Conservation (phyloP, 1,140 invertebrate genomes). For the Papilio polytes region DNA sequence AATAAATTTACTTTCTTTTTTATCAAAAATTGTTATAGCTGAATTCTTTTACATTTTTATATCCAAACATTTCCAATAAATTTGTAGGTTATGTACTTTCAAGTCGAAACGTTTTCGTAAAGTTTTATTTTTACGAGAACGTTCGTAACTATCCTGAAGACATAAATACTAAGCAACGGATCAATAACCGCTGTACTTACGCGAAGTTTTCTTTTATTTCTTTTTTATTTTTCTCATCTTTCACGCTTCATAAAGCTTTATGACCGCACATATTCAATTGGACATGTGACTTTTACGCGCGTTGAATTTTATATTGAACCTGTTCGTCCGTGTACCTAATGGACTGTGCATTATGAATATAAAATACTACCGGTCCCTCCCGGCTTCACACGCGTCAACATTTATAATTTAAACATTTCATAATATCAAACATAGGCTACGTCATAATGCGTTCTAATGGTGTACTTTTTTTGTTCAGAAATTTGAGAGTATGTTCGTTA, state of each 20-base stretch:
- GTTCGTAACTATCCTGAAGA: background rate
- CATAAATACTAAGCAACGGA: background rate
- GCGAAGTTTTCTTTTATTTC: constrained; percentile 23
- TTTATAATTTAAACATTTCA: background rate
- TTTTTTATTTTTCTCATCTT: constrained; percentile 17
- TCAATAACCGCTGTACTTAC: constrained; percentile 5
- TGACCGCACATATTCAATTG: constrained; percentile 17
- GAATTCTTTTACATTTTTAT: background rate
- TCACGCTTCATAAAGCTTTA: constrained; percentile 21
- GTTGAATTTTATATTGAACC: constrained; percentile 22
- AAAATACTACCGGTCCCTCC: background rate
- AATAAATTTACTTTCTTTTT: no score
- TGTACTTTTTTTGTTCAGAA: no score
- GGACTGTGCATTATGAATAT: constrained; percentile 12
- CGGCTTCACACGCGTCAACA: background rate
- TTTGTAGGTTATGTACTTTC: background rate
- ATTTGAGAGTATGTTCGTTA: no score
- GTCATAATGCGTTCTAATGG: no score
- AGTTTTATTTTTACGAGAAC: constrained; percentile 4
- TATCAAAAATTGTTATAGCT: background rate
- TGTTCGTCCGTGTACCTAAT: constrained; percentile 3
- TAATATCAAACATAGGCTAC: background rate
- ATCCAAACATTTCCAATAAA: background rate
- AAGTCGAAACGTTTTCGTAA: background rate
- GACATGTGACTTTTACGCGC: constrained; percentile 26